phyloP scores from a whole-genome alignment of 2,113 vertebrate species.

The Lepus europaeus region DNA sequence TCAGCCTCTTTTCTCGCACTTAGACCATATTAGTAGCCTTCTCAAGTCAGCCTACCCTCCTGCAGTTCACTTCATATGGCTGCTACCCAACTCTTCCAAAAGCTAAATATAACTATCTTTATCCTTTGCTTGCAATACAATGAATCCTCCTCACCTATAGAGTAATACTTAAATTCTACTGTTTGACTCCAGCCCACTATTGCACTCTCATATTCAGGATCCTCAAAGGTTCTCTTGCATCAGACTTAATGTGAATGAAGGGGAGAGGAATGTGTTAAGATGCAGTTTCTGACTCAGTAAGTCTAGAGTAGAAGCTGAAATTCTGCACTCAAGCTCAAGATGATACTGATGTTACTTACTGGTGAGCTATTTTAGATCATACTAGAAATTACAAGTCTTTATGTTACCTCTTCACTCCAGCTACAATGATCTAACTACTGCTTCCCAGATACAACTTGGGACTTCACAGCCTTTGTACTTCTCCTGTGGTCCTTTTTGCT shows the following conservation, averaged over 20 bases:
- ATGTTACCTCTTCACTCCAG: background rate
- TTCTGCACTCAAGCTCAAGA: background rate
- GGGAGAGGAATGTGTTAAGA: background rate
- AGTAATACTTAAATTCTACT: background rate
- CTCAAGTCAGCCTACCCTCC: background rate
- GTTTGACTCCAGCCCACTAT: background rate
- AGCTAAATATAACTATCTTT: background rate
- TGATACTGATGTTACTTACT: background rate
- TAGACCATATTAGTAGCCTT: background rate
- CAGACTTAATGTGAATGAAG: background rate
- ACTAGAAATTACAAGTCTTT: background rate
- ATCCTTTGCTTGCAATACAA: slow-evolving; percentile 21
- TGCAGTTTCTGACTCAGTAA: background rate
- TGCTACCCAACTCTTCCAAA: background rate
- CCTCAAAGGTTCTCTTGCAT: background rate
- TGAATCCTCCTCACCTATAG: background rate
- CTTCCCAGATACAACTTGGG: background rate
- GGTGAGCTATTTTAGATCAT: background rate
- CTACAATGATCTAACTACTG: background rate
- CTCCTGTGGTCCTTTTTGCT: background rate
- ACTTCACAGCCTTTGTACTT: background rate
- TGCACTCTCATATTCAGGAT: background rate
- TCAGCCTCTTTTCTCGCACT: background rate
- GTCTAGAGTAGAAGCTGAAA: background rate
- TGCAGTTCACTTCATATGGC: background rate